Evolutionary conservation across 1,140 invertebrate species (phyloP).

Genomic region (Daktulosphaira vitifoliae): DNA sequence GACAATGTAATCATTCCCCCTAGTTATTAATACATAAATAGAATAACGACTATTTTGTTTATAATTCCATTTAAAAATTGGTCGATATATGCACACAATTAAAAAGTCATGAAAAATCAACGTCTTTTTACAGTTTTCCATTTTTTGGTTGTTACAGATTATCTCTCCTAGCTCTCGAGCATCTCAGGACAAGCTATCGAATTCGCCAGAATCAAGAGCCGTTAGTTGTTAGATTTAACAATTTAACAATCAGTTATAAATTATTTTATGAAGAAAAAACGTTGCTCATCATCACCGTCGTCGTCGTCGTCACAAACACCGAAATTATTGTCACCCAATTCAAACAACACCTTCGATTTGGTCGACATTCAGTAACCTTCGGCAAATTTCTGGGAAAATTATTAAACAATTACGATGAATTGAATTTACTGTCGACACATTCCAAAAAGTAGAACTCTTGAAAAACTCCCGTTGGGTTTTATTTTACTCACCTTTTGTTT

Average conservation of each 20-base stretch:
- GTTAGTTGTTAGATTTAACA: slow-evolving; percentile 19
- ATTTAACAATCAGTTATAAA: too few species aligned
- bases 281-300: not conserved
- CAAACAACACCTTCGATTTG: too few species aligned
- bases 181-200: slow-evolving; percentile 8
- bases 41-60: too few species aligned
- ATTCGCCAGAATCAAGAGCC: slow-evolving; percentile 10
- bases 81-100: too few species aligned
- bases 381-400: too few species aligned
- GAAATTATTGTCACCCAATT: not conserved
- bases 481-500: too few species aligned
- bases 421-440: slow-evolving; percentile 6
- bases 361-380: too few species aligned
- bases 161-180: slow-evolving; percentile 8
- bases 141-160: slow-evolving; percentile 15
- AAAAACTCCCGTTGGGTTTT: too few species aligned
- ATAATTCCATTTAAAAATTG: too few species aligned
- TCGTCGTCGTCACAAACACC: not conserved
- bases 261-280: not conserved
- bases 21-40: too few species aligned
- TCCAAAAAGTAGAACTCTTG: not conserved
- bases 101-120: too few species aligned
- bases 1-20: too few species aligned
- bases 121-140: not conserved
- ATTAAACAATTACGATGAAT: not conserved